Evolutionary conservation across 2,888 invertebrate species (phyloP).

Genomic region (Dione vanillae): DNA sequence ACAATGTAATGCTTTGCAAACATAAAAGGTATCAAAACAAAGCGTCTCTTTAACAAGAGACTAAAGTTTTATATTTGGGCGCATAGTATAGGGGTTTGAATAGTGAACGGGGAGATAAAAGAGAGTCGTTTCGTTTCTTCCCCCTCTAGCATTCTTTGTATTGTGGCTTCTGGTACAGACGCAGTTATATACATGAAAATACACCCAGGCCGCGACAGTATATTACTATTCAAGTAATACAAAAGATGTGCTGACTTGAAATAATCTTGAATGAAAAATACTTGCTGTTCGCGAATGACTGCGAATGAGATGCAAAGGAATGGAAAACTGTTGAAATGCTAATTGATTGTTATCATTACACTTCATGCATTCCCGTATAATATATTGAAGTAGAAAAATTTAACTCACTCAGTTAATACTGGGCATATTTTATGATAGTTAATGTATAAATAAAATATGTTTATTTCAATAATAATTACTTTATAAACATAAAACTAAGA

Average conservation of each 20-base stretch:
- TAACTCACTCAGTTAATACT: no score
- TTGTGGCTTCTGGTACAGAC: constrained; percentile 29
- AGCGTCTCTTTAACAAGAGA: constrained; percentile 8
- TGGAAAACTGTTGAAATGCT: no score
- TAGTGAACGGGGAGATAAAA: constrained; percentile 26
- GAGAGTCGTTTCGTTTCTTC: constrained; percentile 22
- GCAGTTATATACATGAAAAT: constrained; percentile 16
- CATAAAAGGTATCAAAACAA: constrained; percentile 11
- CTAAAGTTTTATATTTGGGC: constrained; percentile 23
- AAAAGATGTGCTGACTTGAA: constrained; percentile 16
- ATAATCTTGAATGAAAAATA: constrained; percentile 20
- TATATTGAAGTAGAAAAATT: no score
- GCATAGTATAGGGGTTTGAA: constrained; percentile 28
- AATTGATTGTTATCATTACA: no score
- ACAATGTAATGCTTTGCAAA: neutral
- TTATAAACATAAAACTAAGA: no score
- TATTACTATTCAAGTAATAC: constrained; percentile 20
- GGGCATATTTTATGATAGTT: no score
- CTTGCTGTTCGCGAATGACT: neutral
- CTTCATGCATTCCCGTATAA: no score
- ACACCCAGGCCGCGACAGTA: constrained; percentile 24
- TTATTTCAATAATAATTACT: no score
- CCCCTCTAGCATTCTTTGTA: constrained; percentile 29
- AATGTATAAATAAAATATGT: no score
- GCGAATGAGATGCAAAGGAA: neutral